Evolutionary conservation across 2,888 invertebrate species (phyloP).

Genomic region (Cordilura impudica): DNA sequence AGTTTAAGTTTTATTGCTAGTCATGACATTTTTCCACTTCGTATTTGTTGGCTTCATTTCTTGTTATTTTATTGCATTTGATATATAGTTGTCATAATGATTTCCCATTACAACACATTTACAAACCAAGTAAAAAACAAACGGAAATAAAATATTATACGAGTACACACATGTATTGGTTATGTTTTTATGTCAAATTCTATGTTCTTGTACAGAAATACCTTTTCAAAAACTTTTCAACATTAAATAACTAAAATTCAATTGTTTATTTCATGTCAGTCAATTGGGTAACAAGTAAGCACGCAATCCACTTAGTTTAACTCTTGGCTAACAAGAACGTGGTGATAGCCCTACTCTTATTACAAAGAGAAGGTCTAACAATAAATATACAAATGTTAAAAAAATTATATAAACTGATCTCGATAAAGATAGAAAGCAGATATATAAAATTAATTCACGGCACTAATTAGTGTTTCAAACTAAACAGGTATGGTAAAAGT

Average conservation of each 20-base stretch:
- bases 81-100: conserved; percentile 46
- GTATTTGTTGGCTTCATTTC: background rate
- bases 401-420: too few relatives aligned
- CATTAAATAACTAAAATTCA: conserved; percentile 36
- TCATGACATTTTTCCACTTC: background rate
- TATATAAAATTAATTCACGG: too few relatives aligned
- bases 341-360: too few relatives aligned
- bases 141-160: conserved; percentile 1
- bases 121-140: conserved; percentile 21
- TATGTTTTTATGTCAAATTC: background rate
- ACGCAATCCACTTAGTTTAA: conserved; percentile 13
- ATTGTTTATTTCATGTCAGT: conserved; percentile 44
- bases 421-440: too few relatives aligned
- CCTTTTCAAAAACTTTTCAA: conserved; percentile 9
- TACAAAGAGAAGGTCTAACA: too few relatives aligned
- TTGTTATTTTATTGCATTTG: conserved; percentile 26
- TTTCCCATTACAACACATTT: conserved; percentile 36
- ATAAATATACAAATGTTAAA: too few relatives aligned
- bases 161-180: background rate
- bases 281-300: conserved; percentile 29
- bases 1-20: background rate
- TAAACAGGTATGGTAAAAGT: too few relatives aligned
- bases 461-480: too few relatives aligned
- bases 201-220: background rate
- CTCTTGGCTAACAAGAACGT: too few relatives aligned